phyloP scores from a whole-genome alignment of 2,113 vertebrate species.

The Ciconia boyciana region DNA sequence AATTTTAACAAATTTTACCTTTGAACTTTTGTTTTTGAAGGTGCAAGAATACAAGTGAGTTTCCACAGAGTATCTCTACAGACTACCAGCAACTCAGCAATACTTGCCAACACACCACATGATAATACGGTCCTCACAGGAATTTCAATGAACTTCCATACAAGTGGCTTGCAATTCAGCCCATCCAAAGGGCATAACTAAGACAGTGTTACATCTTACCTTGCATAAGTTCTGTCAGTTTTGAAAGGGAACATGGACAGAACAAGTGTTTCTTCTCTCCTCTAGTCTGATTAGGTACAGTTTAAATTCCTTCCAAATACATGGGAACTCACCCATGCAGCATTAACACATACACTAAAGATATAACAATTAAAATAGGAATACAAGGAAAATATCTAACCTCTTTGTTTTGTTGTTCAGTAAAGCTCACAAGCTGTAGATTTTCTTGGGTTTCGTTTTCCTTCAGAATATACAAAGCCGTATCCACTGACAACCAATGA shows the following conservation, averaged over 20 bases:
- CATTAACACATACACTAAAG: not conserved
- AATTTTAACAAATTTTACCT: not conserved
- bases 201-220: not conserved
- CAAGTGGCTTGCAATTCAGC: not conserved
- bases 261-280: not conserved
- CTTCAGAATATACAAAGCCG: constrained; percentile 80
- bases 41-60: not conserved
- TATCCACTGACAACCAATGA: constrained; percentile 86
- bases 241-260: not conserved
- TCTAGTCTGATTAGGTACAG: not conserved
- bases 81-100: not conserved
- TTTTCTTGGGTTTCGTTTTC: constrained; percentile 80
- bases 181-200: not conserved
- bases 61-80: not conserved
- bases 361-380: not conserved
- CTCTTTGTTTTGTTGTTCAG: constrained; percentile 85
- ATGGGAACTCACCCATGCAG: not conserved
- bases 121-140: not conserved
- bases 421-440: constrained; percentile 79
- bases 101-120: not conserved
- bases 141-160: not conserved
- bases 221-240: not conserved
- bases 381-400: constrained; percentile 52
- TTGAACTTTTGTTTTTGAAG: not conserved
- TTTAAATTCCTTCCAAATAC: not conserved